Evolutionary conservation across 2,797 vertebrate species (phyloP).

Genomic region (Alauda arvensis): DNA sequence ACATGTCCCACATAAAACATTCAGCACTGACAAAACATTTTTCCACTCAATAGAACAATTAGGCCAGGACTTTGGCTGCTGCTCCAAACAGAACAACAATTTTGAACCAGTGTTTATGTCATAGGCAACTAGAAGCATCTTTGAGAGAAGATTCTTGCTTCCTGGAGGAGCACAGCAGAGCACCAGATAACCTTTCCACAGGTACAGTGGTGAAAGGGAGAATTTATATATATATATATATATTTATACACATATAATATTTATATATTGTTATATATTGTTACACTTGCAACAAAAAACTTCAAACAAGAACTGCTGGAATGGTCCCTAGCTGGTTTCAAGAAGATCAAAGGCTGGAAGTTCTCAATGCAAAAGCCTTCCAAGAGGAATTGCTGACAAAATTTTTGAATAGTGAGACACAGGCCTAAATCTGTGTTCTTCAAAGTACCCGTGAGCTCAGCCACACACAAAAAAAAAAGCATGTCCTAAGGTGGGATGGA

Average conservation of each 20-base stretch:
- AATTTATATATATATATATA: too few relatives aligned
- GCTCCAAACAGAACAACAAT: neutral
- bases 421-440: neutral
- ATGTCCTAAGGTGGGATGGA: neutral
- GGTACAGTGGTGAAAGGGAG: neutral
- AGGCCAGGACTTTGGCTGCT: neutral
- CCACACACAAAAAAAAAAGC: neutral
- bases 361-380: neutral
- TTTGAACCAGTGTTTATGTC: neutral
- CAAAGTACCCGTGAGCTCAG: neutral
- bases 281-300: neutral
- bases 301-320: neutral
- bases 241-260: too few relatives aligned
- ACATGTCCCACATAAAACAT: neutral
- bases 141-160: neutral
- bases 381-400: neutral
- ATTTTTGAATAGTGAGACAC: neutral
- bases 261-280: neutral
- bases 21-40: neutral
- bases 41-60: neutral
- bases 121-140: neutral
- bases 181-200: neutral
- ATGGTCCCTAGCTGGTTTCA: neutral
- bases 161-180: neutral
- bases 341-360: neutral